These are phyloP conservation scores for Pammene aurita DNA, from an alignment of 2,888 invertebrate species.

Conservation along the genomic window DNA sequence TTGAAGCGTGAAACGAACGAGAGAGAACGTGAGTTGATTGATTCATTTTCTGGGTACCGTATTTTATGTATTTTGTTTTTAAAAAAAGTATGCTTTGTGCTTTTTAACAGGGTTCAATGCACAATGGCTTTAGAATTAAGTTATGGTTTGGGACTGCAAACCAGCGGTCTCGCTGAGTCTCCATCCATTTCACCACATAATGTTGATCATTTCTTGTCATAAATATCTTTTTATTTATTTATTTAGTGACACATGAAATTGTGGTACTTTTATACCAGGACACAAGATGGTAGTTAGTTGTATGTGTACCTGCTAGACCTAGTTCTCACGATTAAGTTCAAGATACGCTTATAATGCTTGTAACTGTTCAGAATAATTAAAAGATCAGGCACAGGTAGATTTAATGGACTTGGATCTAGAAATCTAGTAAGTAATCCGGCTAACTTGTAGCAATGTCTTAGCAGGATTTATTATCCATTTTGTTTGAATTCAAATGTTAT, in stretches of 20 bases:
- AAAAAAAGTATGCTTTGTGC: too few species aligned
- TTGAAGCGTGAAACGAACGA: slow-evolving; percentile 10
- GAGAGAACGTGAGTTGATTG: neutral
- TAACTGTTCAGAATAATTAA: slow-evolving; percentile 19
- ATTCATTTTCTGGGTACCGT: neutral
- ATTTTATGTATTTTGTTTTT: neutral
- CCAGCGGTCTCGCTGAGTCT: too few species aligned
- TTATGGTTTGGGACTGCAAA: too few species aligned
- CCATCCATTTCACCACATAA: too few species aligned
- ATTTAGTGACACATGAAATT: neutral
- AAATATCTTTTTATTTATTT: too few species aligned
- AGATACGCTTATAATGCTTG: slow-evolving; percentile 30
- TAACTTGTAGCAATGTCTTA: slow-evolving; percentile 6
- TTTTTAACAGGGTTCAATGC: too few species aligned
- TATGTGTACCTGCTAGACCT: slow-evolving; percentile 1
- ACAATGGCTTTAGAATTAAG: too few species aligned
- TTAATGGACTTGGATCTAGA: slow-evolving; percentile 15
- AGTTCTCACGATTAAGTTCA: slow-evolving; percentile 26
- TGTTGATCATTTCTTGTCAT: too few species aligned
- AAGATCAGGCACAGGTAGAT: slow-evolving; percentile 28
- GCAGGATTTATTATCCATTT: slow-evolving; percentile 1
- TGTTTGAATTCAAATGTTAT: neutral
- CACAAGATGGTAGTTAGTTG: slow-evolving; percentile 1
- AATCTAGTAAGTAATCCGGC: slow-evolving; percentile 13
- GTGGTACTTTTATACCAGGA: neutral